These are phyloP conservation scores for Meghimatium bilineatum DNA, from an alignment of 2,888 invertebrate species.

Conservation along the genomic window DNA sequence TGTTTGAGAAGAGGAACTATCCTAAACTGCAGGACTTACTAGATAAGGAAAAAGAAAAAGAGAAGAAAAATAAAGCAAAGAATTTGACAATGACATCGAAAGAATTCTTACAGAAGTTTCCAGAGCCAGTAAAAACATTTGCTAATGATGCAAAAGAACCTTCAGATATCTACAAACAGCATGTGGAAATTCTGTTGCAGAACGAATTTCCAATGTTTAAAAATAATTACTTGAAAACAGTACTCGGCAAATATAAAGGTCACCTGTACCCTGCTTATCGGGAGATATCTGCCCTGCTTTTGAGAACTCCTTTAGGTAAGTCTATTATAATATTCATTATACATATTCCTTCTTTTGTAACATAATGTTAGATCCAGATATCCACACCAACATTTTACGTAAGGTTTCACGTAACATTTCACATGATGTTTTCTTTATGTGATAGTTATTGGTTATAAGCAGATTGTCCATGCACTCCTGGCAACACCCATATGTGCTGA, in stretches of 20 bases:
- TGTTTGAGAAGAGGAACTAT: constrained; percentile 68
- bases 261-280: constrained; percentile 57
- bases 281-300: constrained; percentile 30
- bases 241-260: constrained; percentile 59
- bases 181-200: constrained; percentile 60
- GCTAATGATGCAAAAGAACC: constrained; percentile 59
- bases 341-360: neutral
- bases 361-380: neutral
- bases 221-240: constrained; percentile 60
- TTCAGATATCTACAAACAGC: constrained; percentile 64
- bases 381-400: no score
- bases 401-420: no score
- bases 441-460: no score
- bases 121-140: constrained; percentile 68
- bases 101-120: constrained; percentile 70
- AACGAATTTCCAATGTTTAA: constrained; percentile 65
- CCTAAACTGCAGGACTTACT: constrained; percentile 66
- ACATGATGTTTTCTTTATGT: no score
- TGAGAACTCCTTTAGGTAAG: constrained; percentile 36
- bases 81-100: constrained; percentile 54
- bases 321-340: neutral
- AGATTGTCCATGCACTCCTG: no score
- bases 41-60: constrained; percentile 55
- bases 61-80: constrained; percentile 32
- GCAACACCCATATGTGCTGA: no score